These are phyloP conservation scores for human DNA, from an alignment of 2,113 vertebrate species.

Conservation along the genomic window GRCh38 chr7:19525501-19526000, in stretches of 20 bases:
- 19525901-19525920: neutral
- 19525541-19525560: neutral
- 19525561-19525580: neutral
- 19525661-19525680: neutral
- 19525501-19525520: neutral
- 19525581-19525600: neutral
- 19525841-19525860: neutral
- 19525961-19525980: neutral
- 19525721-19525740: neutral
- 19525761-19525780: neutral
- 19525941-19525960: neutral
- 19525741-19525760: slow-evolving; percentile 1
- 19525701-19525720: neutral
- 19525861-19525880: neutral
- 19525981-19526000: neutral
- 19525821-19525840: neutral
- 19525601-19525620: neutral
- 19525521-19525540: neutral
- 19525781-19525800: neutral
- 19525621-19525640: neutral
- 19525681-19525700: too few relatives aligned
- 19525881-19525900: neutral
- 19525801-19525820: neutral
- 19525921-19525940: neutral
- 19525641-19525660: neutral